These are phyloP conservation scores for Alligator mississippiensis DNA, from an alignment of 2,113 vertebrate genomes.

Conservation along the genomic window DNA sequence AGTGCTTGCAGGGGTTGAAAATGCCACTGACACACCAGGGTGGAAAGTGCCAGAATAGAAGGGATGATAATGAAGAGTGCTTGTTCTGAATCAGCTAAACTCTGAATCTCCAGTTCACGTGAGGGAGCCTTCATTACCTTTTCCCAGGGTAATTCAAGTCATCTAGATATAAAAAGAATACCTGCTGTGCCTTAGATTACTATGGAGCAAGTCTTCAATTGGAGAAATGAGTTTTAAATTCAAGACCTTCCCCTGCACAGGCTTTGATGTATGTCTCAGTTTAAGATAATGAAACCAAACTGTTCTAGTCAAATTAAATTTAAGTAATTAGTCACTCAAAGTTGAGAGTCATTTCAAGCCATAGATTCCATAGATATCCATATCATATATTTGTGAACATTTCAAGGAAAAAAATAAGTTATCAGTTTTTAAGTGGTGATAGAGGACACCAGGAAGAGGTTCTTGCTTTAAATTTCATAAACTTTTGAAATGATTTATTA, in stretches of 20 bases:
- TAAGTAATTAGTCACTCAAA: constrained; percentile 37
- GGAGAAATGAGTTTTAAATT: background rate
- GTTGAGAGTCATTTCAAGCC: background rate
- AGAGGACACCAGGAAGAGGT: background rate
- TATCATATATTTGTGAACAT: background rate
- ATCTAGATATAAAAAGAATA: background rate
- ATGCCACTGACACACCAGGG: background rate
- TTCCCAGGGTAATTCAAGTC: background rate
- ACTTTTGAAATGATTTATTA: background rate
- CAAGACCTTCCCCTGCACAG: background rate
- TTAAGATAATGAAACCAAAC: constrained; percentile 8
- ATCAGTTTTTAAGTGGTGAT: background rate
- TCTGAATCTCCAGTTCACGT: constrained; percentile 1
- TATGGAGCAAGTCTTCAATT: constrained; percentile 1
- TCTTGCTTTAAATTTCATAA: background rate
- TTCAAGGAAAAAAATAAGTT: background rate
- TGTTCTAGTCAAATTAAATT: background rate
- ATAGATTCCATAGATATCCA: background rate
- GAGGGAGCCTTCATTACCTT: background rate
- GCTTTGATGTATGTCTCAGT: background rate
- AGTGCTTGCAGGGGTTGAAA: background rate
- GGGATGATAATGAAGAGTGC: background rate
- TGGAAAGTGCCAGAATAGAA: background rate
- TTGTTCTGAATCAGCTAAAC: background rate
- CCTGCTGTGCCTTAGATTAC: constrained; percentile 4